These are phyloP conservation scores for Eulacestoma nigropectus DNA, from an alignment of 2,113 vertebrate species.

Conservation along the genomic window DNA sequence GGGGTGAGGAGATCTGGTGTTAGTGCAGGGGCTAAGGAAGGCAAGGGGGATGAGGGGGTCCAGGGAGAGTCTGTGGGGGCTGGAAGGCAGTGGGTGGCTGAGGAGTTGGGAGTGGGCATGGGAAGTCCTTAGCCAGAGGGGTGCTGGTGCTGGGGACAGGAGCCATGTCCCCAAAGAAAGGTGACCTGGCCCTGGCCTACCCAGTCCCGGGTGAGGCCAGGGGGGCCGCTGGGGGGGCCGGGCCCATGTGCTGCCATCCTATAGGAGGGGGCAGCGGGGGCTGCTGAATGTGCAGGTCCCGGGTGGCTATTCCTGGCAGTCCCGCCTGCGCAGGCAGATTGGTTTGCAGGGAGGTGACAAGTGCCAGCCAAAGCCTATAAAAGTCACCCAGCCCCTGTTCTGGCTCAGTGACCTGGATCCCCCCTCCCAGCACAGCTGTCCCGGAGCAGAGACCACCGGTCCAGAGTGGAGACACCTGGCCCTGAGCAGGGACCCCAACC, in stretches of 20 bases:
- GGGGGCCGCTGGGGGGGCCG: background rate
- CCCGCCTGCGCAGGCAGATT: conserved; percentile 54
- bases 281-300: conserved; percentile 58
- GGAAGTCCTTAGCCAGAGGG: background rate
- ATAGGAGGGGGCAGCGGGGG: conserved; percentile 19
- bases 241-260: background rate
- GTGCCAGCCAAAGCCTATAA: conserved; percentile 57
- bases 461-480: background rate
- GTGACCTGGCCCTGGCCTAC: conserved; percentile 6
- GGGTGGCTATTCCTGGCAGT: conserved; percentile 57
- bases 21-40: background rate
- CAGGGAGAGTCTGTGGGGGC: too few species aligned
- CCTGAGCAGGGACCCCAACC: background rate
- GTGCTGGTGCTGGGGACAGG: background rate
- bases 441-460: fast-evolving
- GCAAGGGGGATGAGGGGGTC: too few species aligned
- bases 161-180: background rate
- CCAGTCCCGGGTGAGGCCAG: background rate
- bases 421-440: background rate
- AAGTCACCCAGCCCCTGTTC: background rate
- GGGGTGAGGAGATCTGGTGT: background rate
- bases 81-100: background rate
- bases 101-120: background rate
- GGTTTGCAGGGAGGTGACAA: conserved; percentile 54
- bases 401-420: conserved; percentile 6